Base-by-base conservation (phyloP, 2,113 vertebrate genomes). In the Nibea albiflora region DNA sequence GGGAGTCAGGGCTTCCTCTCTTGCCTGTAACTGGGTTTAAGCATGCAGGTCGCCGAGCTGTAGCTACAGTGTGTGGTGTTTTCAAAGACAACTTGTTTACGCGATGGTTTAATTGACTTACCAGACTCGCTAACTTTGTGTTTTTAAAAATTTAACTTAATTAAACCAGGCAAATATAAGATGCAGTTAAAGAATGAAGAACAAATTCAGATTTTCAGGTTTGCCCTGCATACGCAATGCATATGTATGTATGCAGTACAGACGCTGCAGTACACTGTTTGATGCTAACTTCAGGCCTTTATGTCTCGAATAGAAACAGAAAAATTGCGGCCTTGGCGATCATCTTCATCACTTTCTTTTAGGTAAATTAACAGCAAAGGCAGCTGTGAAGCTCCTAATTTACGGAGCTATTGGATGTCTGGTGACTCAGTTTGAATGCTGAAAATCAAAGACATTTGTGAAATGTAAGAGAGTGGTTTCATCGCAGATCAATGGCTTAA, bases 11-110 rank as follows among this genome's bases (percentile, higher is more conserved):
- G 89, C 84, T 93, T 93, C 92, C 87, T 92, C 88, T 87, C 82
- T 89, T 85, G 89, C 92, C 91, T 92, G 92, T 92, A 91, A 93
- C 91, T 84, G 92, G 88, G 91, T 93, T 91, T 92, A 91, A 91
- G 91, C 87, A 85, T 85, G 79, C 88, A 83, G 92, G 86, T 92
- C 91, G 85, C 81, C 52, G 88, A 90, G 90, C 91, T 90, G 88
- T 68, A 86, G 85, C 76, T 89, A 80, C 84, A 91, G 67, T 72
- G 67, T 87, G 78, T 81, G 86, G 66, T 83, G 83, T 87, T 89
- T 92, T 92, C 91, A 93, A 93, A 93, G 85, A 81, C 88, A 78
- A 73, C 84, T 89, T 91, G 90, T 94, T 91, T 90, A 92, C 46
- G 67, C 79, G 56, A 84, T 83, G 81, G 52, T 90, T 89, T 90